These are phyloP conservation scores for Apodemus speciosus DNA, from an alignment of 2,113 vertebrate genomes.

Conservation along the genomic window DNA sequence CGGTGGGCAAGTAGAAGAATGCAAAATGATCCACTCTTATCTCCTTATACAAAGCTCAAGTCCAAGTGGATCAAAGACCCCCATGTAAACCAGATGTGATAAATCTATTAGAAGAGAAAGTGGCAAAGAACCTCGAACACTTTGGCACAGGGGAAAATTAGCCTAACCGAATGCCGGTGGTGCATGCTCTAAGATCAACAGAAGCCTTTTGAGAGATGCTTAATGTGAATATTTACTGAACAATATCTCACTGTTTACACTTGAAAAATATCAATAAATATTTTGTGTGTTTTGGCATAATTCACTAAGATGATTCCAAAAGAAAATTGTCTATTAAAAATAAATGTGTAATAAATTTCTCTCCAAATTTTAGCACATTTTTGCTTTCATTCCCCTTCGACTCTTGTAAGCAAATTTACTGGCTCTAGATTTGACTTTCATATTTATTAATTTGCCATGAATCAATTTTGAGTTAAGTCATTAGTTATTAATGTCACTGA, in stretches of 20 bases:
- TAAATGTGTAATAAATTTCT: constrained; percentile 12
- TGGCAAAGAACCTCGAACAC: too few species aligned
- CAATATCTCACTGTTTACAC: neutral
- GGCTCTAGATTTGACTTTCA: constrained; percentile 64
- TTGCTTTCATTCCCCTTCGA: neutral
- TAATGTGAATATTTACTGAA: neutral
- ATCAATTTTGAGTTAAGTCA: constrained; percentile 74
- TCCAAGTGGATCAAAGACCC: too few species aligned
- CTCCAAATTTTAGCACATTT: neutral
- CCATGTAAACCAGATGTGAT: too few species aligned
- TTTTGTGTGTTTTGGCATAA: neutral
- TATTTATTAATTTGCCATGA: constrained; percentile 67
- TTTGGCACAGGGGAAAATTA: too few species aligned
- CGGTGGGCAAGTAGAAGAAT: too few species aligned
- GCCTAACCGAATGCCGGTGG: too few species aligned
- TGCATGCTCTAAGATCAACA: too few species aligned
- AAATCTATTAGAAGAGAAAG: too few species aligned
- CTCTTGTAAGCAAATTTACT: constrained; percentile 50
- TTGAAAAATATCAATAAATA: neutral
- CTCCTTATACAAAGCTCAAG: too few species aligned
- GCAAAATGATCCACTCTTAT: too few species aligned
- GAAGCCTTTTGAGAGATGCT: neutral
- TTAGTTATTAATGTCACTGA: constrained; percentile 67
- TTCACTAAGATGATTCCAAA: constrained; percentile 44
- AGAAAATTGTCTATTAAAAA: constrained; percentile 33